Evolutionary conservation across 2,113 vertebrate genomes (phyloP).

Genomic region (Lagopus leucura): DNA sequence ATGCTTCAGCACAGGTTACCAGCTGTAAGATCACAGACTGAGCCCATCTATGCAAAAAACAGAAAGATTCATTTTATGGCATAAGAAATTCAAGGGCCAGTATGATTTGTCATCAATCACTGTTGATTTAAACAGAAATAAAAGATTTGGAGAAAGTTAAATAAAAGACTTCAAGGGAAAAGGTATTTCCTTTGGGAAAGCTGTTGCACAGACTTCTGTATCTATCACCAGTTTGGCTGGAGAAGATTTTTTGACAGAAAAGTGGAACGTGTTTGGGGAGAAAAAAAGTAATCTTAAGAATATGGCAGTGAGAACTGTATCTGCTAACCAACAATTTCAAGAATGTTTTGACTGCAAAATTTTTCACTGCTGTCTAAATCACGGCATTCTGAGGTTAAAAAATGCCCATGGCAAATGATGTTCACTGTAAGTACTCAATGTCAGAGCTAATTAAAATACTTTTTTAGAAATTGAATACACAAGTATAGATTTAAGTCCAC

Average conservation of each 20-base stretch:
- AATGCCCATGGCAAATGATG: neutral
- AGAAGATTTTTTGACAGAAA: neutral
- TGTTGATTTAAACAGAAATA: neutral
- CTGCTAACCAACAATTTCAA: neutral
- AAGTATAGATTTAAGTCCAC: neutral
- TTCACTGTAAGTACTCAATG: neutral
- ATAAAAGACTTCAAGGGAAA: neutral
- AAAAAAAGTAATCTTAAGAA: neutral
- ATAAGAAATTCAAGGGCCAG: neutral
- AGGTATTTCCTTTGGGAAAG: neutral
- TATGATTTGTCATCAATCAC: slow-evolving; percentile 2
- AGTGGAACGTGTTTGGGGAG: neutral
- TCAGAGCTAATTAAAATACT: neutral
- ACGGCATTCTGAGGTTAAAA: neutral
- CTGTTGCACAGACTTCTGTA: neutral
- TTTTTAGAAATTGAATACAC: neutral
- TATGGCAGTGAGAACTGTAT: neutral
- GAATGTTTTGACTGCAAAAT: neutral
- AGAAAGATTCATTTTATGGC: slow-evolving; percentile 50
- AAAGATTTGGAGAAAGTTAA: neutral
- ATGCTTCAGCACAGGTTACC: neutral
- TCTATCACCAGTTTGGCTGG: neutral
- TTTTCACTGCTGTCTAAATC: neutral
- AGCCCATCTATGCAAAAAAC: neutral
- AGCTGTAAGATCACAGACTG: neutral